Evolutionary conservation across 2,888 invertebrate genomes (phyloP), one percentile per base, ranked within the genome.

Genomic region (Dasypolia templi): DNA sequence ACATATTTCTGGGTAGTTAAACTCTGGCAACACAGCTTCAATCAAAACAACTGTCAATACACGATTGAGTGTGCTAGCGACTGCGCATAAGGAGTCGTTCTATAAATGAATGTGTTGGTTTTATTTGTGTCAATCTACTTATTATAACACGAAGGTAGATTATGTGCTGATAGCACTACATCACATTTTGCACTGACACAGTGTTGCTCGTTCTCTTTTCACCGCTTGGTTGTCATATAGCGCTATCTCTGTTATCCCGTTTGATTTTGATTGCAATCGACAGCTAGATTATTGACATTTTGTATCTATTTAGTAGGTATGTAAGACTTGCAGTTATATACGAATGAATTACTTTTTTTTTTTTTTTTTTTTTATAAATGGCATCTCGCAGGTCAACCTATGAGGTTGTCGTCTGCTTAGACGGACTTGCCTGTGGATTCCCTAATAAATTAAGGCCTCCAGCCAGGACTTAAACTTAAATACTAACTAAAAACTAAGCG

Each of bases 1-100:
- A 65, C 62, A 6, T 1, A 35, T 26, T 66, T 58, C 35, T 5
- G 29, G 78, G 58, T 58, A 63, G 49, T n/a, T 5, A 0, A 2
- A 19, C 4, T 14, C 42, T 66, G 65, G 79, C 75, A 84, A 75
- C 74, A 70, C 82, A 35, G 39, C 17, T 72, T 51, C 75, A 86
- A 85, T 85, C 84, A 82, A 84, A 85, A 84, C 85, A 86, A 61
- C 82, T 84, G 86, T 86, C 84, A 82, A 84, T 82, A 79, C 46
- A 82, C 84, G 84, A 86, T 85, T 82, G 72, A 80, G 71, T 81
- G 75, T 62, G 75, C 72, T 75, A 72, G 55, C 81, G 84, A 82
- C 65, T 83, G 80, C 75, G 75, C 80, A 69, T 83, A 83, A 75
- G 75, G 71, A 75, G 69, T 79, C 81, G 68, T 72, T 82, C 75